Evolutionary conservation across 1,140 invertebrate genomes (phyloP).

Genomic region (Saccostrea echinata): DNA sequence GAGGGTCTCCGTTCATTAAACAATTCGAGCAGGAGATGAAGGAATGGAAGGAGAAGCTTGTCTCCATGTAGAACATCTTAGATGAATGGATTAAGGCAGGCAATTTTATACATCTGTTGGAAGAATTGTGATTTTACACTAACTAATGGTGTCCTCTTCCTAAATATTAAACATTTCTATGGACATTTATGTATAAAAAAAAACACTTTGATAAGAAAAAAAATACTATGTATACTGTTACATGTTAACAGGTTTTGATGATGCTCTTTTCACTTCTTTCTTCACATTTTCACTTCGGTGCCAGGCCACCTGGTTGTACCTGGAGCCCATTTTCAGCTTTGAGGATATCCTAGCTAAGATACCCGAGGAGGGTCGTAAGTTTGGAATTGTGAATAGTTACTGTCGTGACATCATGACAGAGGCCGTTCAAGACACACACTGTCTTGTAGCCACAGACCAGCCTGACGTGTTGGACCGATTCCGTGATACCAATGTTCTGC

Average conservation of each 20-base stretch:
- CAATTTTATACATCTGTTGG: too few relatives aligned
- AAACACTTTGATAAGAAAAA: too few relatives aligned
- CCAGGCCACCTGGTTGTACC: constrained; percentile 82
- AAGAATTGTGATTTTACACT: too few relatives aligned
- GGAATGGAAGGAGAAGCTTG: constrained; percentile 80
- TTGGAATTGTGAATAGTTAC: constrained; percentile 79
- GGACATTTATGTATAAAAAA: too few relatives aligned
- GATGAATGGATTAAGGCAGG: constrained; percentile 80
- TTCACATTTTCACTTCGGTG: constrained; percentile 75
- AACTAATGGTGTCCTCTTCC: too few relatives aligned
- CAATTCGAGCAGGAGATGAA: constrained; percentile 83
- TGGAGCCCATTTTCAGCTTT: constrained; percentile 81
- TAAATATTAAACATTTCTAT: too few relatives aligned
- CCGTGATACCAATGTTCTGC: constrained; percentile 78
- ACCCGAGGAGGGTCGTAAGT: constrained; percentile 81
- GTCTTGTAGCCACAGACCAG: constrained; percentile 90
- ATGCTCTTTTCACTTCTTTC: neutral
- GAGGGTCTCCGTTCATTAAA: constrained; percentile 81
- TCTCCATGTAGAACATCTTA: constrained; percentile 81
- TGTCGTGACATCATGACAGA: constrained; percentile 80
- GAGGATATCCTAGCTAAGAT: constrained; percentile 81
- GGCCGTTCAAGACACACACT: constrained; percentile 82
- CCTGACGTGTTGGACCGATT: constrained; percentile 86
- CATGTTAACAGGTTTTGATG: neutral
- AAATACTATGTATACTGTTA: too few relatives aligned